Evolutionary conservation across 2,888 invertebrate genomes (phyloP), one percentile per base, ranked within the genome.

Genomic region (Ichneumoninae sp.): DNA sequence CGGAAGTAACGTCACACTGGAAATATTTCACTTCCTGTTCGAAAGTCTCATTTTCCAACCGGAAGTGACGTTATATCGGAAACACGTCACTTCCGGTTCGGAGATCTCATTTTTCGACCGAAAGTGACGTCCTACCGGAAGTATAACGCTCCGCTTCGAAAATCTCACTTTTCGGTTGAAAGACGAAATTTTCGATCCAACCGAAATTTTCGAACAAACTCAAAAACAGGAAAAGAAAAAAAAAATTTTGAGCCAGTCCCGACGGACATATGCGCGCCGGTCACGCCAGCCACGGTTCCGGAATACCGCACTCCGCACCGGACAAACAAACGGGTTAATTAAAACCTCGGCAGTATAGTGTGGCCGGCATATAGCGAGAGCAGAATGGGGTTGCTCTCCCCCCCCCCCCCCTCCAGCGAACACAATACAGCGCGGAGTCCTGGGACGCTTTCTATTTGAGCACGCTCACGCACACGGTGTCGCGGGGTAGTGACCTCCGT

Each of bases 301-400:
- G 78, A 84, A 85, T 86, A 83, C 83, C 33, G 70, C 79, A 57
- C 79, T 70, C 82, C 57, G 84, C 66, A 84, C 81, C 86, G 83
- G 78, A 88, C 88, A 87, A 88, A 89, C 89, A 89, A 88, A 89
- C 88, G 88, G 87, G 88, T 89, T 89, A 89, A 89, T 89, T 89
- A 89, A 88, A 89, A 87, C 80, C 88, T 80, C 50, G 70, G 36
- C 57, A 19, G 22, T 68, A 70, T 52, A 54, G 60, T 52, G 82
- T 47, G 62, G 65, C 47, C 33, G 16, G 57, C 36, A 66, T 80
- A 33, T 66, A 72, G 76, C 52, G 75, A 75, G 72, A 79, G 78
- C 54, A 54, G 75, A 71, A 83, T 72, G 80, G 69, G 54, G 52
- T 76, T 10, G 54, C 19, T 13, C 19, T 74, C 2, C 26, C 26